These are phyloP conservation scores for Calidris pygmaea DNA, from an alignment of 2,113 vertebrate species.

Conservation along the genomic window DNA sequence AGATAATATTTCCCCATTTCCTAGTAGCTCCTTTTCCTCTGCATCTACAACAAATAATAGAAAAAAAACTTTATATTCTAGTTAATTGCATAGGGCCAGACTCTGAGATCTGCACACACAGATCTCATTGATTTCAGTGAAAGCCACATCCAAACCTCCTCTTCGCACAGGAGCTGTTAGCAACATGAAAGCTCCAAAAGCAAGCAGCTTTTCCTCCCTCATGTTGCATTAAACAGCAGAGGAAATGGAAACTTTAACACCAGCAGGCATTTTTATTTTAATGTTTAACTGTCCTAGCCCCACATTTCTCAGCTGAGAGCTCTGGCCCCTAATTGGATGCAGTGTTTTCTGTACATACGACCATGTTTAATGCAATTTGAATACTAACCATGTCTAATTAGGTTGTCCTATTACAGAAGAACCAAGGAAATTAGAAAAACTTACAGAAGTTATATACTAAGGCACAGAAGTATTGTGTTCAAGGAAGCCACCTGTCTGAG, in stretches of 20 bases:
- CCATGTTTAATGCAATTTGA: background rate
- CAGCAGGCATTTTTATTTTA: background rate
- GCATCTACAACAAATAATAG: background rate
- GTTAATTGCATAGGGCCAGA: background rate
- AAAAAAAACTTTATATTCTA: background rate
- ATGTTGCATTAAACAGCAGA: background rate
- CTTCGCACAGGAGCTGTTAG: background rate
- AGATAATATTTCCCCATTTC: background rate
- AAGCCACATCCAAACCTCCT: background rate
- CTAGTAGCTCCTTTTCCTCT: background rate
- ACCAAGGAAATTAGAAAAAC: background rate
- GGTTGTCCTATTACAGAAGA: background rate
- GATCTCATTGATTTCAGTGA: background rate
- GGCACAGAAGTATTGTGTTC: background rate
- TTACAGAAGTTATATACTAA: background rate
- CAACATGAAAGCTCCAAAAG: background rate
- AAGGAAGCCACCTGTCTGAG: background rate
- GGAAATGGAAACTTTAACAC: background rate
- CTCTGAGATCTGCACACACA: too few relatives aligned
- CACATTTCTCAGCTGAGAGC: background rate
- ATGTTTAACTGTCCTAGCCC: background rate
- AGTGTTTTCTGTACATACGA: background rate
- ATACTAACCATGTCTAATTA: slow-evolving; percentile 9
- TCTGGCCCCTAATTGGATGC: background rate
- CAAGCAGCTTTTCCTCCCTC: background rate